phyloP scores from a whole-genome alignment of 2,797 vertebrate species.

The Sebastes vulpes region DNA sequence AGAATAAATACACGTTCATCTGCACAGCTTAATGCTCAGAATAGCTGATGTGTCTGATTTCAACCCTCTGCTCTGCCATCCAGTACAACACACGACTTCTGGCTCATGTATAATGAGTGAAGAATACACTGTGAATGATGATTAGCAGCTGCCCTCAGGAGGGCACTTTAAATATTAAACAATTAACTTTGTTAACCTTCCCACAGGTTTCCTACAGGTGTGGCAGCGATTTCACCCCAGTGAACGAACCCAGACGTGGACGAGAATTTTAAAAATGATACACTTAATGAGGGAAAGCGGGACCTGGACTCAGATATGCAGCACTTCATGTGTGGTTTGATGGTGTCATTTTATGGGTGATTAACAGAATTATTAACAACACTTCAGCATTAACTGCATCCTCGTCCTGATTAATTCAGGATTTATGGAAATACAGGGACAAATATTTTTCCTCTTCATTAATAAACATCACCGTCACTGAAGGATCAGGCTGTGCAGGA shows the following conservation, averaged over 20 bases:
- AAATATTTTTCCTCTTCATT: not conserved
- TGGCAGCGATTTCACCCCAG: constrained; percentile 13
- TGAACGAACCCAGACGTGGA: not conserved
- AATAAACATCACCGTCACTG: not conserved
- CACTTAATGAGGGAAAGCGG: not conserved
- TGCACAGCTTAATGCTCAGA: not conserved
- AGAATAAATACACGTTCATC: not conserved
- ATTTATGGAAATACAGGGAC: not conserved
- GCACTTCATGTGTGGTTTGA: not conserved
- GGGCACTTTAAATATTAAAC: constrained; percentile 39
- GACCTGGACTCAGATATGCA: not conserved
- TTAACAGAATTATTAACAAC: constrained; percentile 10
- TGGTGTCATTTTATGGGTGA: not conserved
- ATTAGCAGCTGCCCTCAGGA: constrained; percentile 39
- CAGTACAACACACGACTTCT: not conserved
- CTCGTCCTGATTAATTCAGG: not conserved
- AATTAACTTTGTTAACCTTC: constrained; percentile 51
- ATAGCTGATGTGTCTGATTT: not conserved
- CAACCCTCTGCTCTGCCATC: not conserved
- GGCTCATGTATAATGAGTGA: constrained; percentile 13
- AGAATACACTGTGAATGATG: not conserved
- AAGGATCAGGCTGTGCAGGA: not conserved
- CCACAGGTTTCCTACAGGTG: constrained; percentile 36
- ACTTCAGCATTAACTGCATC: not conserved
- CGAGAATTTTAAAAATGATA: constrained; percentile 23